A percentile compares a stretch with the other conserved stretches of the same genome.
Evolutionary conservation across 2,888 invertebrate species (phyloP).

Genomic region (Thymelicus lineola): DNA sequence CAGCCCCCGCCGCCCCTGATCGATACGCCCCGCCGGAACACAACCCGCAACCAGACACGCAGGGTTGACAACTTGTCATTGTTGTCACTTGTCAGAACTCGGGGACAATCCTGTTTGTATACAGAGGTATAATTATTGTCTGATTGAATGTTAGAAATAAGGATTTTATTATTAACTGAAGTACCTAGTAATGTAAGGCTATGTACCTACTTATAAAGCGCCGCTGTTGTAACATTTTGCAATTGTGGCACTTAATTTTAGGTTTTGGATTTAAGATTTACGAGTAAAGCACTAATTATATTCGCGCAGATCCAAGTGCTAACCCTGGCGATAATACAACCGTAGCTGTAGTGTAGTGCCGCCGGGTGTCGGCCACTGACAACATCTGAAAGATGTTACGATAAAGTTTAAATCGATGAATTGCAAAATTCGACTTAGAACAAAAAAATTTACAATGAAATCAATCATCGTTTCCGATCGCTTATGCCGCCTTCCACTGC

Average conservation of each 20-base stretch:
- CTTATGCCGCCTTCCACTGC: no score
- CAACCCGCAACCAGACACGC: constrained; percentile 29
- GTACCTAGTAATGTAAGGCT: no score
- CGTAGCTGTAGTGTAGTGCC: background rate
- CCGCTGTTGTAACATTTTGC: no score
- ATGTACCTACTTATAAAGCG: no score
- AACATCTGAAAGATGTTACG: background rate
- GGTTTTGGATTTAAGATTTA: no score
- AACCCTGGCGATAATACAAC: background rate
- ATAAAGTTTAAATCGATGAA: background rate
- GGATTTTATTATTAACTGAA: no score
- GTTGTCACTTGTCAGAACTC: background rate
- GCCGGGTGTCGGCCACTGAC: background rate
- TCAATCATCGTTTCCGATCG: background rate
- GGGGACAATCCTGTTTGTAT: no score
- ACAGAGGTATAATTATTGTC: no score
- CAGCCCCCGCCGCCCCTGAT: constrained; percentile 58
- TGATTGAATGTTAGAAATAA: no score
- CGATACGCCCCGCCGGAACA: constrained; percentile 51
- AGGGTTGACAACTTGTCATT: background rate
- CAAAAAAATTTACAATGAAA: background rate
- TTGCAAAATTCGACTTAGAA: background rate
- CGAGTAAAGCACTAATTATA: no score
- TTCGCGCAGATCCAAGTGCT: background rate
- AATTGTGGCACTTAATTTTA: no score